Percentiles rank a stretch among this genome's conserved stretches.
phyloP scores from a whole-genome alignment of 2,888 invertebrate species.

The Xestoiulus laeticollis region DNA sequence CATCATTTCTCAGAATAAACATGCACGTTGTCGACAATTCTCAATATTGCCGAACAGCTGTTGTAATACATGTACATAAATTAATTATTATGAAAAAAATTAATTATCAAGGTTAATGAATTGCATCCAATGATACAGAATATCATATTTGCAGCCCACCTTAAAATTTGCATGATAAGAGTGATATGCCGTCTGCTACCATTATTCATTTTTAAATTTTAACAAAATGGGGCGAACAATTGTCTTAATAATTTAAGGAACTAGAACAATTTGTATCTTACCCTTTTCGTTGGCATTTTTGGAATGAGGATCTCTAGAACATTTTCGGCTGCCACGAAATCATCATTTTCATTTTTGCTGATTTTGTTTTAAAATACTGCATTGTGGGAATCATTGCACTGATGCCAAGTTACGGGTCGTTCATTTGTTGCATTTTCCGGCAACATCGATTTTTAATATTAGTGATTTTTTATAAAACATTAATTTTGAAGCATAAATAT shows the following conservation, averaged over 20 bases:
- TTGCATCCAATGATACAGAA: background rate
- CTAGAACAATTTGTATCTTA: background rate
- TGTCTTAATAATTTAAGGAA: background rate
- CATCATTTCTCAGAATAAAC: background rate
- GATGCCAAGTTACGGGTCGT: background rate
- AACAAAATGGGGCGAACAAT: background rate
- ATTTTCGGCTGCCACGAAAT: conserved; percentile 34
- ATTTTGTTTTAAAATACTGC: background rate
- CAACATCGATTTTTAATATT: background rate
- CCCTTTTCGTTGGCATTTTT: background rate
- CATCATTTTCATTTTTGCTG: background rate
- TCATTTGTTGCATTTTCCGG: background rate
- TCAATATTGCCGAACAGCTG: background rate
- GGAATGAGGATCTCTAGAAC: background rate
- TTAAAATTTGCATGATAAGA: background rate
- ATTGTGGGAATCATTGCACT: background rate
- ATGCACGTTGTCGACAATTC: background rate
- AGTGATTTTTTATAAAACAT: background rate
- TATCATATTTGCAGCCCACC: background rate
- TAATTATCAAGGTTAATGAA: background rate
- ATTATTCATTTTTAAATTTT: background rate
- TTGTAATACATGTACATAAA: background rate
- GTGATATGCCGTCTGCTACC: background rate
- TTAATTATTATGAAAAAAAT: background rate
- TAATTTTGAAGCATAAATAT: background rate